Conservation (phyloP, 2,888 invertebrate species). For the Epinotia bilunana region DNA sequence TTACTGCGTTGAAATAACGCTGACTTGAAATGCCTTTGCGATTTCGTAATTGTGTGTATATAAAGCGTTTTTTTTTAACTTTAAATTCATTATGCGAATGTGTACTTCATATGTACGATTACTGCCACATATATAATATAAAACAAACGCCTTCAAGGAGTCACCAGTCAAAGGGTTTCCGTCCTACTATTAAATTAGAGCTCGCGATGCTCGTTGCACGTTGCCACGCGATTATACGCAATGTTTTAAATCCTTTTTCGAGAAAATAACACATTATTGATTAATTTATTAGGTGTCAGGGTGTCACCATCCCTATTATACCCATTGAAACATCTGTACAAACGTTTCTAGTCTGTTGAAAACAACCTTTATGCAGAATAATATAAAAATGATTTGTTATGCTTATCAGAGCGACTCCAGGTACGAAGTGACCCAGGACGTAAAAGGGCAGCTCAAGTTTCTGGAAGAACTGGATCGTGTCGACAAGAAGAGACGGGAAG, state of each 20-base stretch:
- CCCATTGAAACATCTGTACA: too few species aligned
- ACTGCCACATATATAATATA: background rate
- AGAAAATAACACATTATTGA: too few species aligned
- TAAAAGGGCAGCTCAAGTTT: slow-evolving; percentile 97
- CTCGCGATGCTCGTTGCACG: background rate
- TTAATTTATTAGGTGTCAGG: too few species aligned
- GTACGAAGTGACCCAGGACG: slow-evolving; percentile 95
- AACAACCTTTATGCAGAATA: background rate
- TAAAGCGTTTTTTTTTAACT: background rate
- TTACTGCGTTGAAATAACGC: background rate
- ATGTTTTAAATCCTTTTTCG: background rate
- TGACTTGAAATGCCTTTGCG: background rate
- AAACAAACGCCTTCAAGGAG: background rate
- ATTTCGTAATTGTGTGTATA: background rate
- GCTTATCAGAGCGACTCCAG: slow-evolving; percentile 89
- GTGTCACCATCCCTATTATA: too few species aligned
- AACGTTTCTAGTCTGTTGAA: background rate
- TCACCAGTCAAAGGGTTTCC: background rate
- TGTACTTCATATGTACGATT: background rate
- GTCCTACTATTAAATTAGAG: background rate
- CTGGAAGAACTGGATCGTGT: slow-evolving; percentile 97
- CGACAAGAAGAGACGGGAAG: slow-evolving; percentile 97
- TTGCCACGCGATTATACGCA: background rate
- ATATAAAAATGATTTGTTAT: background rate
- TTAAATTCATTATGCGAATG: background rate